Base-by-base conservation (phyloP, 2,797 vertebrate species). In the Merluccius polli region DNA sequence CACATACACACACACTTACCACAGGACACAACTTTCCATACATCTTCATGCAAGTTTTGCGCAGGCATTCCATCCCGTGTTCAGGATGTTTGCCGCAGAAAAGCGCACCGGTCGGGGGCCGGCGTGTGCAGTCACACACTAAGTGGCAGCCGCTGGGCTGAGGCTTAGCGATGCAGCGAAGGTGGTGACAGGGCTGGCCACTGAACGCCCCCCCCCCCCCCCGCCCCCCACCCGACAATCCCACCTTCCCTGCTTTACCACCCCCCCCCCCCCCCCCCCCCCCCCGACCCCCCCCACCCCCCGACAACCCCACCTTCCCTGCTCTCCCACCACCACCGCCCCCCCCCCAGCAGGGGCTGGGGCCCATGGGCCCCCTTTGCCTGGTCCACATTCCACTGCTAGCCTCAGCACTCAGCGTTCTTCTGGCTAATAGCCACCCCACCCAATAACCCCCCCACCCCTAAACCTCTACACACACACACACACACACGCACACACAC, bases 121-220 rank as follows among this genome's bases (percentile, higher is more conserved):
- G 41, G 10, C 38, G 68, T 70, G 67, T 69, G 11, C 16, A 15
- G 36, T 30, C 30, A n/a, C 70, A 68, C 68, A 31, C 75, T 71
- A 71, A 71, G 75, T 76, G 75, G 75, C 33, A 24, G 33, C 75
- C 21, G 33, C 70, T 31, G 33, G 44, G 52, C 52, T 76, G 75
- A 52, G 75, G 70, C 44, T n/a, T 71, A 36, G 69, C 48, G 13
- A 63, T 29, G 44, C 70, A 32, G 70, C 41, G 30, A 21, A 71
- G 75, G 70, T 77, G 75, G 31, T 76, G 69, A 76, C 75, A 76
- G 75, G 69, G 70, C 75, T 59, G 75, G 44, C 68, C 38, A 52
- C 41, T 68, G 67, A 68, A 63, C 41, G 48, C 75, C 35, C 69
- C 21, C 41, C 69, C 31, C 59, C 12, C 13, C 67, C 27, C 7